Conservation (phyloP, 2,797 vertebrate genomes). For the Myotis planiceps region DNA sequence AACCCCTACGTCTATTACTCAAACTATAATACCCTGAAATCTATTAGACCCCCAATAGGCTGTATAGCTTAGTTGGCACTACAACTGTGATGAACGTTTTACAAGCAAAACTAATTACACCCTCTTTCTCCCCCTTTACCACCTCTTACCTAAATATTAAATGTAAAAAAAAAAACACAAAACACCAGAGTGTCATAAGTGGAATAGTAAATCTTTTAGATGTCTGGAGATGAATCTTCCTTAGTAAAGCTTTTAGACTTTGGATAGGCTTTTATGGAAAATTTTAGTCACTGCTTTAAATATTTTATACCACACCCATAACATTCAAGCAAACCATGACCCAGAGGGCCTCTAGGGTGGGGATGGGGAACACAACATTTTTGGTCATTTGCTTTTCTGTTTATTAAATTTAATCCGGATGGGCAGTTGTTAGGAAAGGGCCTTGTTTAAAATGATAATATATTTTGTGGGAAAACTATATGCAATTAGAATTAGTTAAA, state of each 20-base stretch:
- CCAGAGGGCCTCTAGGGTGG: constrained; percentile 25
- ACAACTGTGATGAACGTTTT: constrained; percentile 85
- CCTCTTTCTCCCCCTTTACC: constrained; percentile 65
- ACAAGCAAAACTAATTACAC: constrained; percentile 87
- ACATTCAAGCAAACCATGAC: constrained; percentile 22
- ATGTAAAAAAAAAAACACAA: constrained; percentile 69
- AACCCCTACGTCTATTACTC: constrained; percentile 77
- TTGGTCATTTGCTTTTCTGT: constrained; percentile 56
- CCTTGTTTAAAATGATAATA: constrained; percentile 43
- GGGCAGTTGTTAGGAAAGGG: constrained; percentile 39
- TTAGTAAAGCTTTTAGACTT: constrained; percentile 81
- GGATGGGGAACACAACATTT: background rate
- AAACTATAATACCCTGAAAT: constrained; percentile 85
- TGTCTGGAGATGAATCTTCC: constrained; percentile 79
- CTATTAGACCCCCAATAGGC: constrained; percentile 82
- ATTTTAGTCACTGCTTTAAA: constrained; percentile 70
- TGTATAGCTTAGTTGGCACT: constrained; percentile 80
- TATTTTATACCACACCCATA: constrained; percentile 69
- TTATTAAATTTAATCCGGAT: constrained; percentile 59
- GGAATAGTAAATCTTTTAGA: constrained; percentile 80
- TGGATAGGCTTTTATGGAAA: constrained; percentile 75
- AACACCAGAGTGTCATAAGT: constrained; percentile 58
- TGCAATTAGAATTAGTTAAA: constrained; percentile 13
- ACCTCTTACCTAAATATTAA: constrained; percentile 79
- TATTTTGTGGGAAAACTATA: constrained; percentile 17